Evolutionary conservation across 2,888 invertebrate species (phyloP), one percentile per base, ranked within the genome.

Genomic region (Pyrgus malvae): DNA sequence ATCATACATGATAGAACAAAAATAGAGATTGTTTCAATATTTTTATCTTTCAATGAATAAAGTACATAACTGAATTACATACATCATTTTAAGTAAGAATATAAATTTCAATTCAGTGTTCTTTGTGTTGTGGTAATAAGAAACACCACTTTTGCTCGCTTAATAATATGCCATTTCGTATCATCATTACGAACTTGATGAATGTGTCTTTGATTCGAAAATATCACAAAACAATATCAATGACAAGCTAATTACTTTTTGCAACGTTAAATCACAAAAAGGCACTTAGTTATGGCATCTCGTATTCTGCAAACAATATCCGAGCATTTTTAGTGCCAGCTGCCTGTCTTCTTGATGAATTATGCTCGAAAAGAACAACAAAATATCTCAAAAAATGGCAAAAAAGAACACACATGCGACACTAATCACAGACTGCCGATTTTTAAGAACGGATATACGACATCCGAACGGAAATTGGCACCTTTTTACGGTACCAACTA

Each of bases 401-500:
- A 37, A 37, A 37, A 37, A 37, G 17, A 37, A 37, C n/a, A 17
- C 37, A 77, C 79, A 82, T 80, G 80, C 78, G 78, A 77, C 81
- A 81, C 84, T 81, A 86, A 87, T 87, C 84, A 87, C 70, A 72
- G 69, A 66, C 74, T 76, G 80, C 80, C 72, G 88, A 88, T 85
- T 88, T 88, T 86, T 80, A 80, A 75, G 71, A 79, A 82, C 88
- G 89, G 89, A 88, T 87, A 83, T 76, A 67, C 63, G 69, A 78
- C 74, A 79, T 79, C 74, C 66, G 71, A 83, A 75, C 88, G 89
- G 89, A 90, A 82, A 90, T 89, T 88, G 89, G 87, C 86, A 80
- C 78, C 79, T 89, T 87, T 87, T 88, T 87, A 69, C 48, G 31
- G 46, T 40, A 33, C 54, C 40, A 25, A 25, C 46, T 54, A 54